Evolutionary conservation across 2,797 vertebrate genomes (phyloP).

Genomic region (Syncerus caffer): DNA sequence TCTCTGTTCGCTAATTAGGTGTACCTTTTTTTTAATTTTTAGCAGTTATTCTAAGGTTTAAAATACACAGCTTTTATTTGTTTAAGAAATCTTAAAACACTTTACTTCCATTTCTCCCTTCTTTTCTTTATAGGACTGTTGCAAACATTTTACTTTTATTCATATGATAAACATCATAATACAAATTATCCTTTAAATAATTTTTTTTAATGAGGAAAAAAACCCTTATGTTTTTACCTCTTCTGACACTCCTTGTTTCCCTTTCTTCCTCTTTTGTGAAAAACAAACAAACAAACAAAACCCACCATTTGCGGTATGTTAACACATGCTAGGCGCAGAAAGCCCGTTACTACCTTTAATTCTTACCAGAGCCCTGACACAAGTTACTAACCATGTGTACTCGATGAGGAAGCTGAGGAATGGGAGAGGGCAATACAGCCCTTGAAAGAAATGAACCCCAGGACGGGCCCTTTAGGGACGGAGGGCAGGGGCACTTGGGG

Average conservation of each 20-base stretch:
- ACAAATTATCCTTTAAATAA: neutral
- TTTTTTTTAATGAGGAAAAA: neutral
- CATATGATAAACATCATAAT: neutral
- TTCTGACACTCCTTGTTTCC: neutral
- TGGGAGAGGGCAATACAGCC: neutral
- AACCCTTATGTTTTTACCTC: neutral
- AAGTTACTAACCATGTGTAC: neutral
- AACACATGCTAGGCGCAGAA: neutral
- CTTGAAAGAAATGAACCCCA: neutral
- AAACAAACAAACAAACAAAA: neutral
- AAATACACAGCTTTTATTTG: neutral
- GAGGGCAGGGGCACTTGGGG: too few relatives aligned
- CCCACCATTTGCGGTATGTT: neutral
- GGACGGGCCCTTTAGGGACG: rapidly evolving
- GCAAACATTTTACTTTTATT: neutral
- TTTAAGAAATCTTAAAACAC: neutral
- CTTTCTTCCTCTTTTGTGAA: neutral
- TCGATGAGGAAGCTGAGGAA: neutral
- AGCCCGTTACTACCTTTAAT: neutral
- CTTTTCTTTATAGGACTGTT: neutral
- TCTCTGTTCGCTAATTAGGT: neutral
- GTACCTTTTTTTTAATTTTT: neutral
- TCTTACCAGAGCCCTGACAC: neutral
- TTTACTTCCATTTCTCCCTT: neutral
- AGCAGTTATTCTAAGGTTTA: neutral